These are phyloP conservation scores for Melanotaenia parkinsoni DNA, from an alignment of 2,797 vertebrate species.

Conservation along the genomic window DNA sequence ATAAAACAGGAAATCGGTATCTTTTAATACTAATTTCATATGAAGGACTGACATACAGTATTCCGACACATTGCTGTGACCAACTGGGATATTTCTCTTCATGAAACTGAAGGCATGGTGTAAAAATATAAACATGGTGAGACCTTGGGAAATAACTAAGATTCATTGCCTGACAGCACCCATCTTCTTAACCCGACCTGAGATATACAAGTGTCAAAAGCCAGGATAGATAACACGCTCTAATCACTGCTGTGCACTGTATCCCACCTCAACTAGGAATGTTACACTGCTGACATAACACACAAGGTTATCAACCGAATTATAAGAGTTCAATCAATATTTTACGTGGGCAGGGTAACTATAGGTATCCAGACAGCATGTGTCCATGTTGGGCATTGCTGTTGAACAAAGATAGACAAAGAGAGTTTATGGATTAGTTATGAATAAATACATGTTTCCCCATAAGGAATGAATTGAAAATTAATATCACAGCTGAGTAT, in stretches of 20 bases:
- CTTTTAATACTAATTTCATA: too few species aligned
- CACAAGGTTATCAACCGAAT: constrained; percentile 72
- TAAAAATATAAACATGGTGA: constrained; percentile 53
- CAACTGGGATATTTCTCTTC: constrained; percentile 33
- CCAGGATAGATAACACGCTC: constrained; percentile 63
- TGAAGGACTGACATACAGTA: constrained; percentile 6
- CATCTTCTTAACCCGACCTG: constrained; percentile 62
- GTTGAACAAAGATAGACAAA: not conserved
- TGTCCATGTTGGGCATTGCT: constrained; percentile 6
- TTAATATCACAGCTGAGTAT: constrained; percentile 12
- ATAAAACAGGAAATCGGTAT: too few species aligned
- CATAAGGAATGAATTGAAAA: constrained; percentile 23
- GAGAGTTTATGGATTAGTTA: constrained; percentile 2
- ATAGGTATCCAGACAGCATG: constrained; percentile 18
- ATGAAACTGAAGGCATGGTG: constrained; percentile 31
- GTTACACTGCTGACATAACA: constrained; percentile 69
- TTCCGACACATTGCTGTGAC: constrained; percentile 24
- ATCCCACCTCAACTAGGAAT: constrained; percentile 54
- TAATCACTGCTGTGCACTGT: constrained; percentile 73
- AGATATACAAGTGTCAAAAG: constrained; percentile 73
- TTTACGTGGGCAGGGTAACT: constrained; percentile 65
- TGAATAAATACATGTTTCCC: constrained; percentile 12
- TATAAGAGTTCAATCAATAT: constrained; percentile 58
- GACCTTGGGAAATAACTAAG: constrained; percentile 65
- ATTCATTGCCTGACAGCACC: constrained; percentile 69